phyloP scores from a whole-genome alignment of 2,888 invertebrate species.

The Megastigmus dorsalis region DNA sequence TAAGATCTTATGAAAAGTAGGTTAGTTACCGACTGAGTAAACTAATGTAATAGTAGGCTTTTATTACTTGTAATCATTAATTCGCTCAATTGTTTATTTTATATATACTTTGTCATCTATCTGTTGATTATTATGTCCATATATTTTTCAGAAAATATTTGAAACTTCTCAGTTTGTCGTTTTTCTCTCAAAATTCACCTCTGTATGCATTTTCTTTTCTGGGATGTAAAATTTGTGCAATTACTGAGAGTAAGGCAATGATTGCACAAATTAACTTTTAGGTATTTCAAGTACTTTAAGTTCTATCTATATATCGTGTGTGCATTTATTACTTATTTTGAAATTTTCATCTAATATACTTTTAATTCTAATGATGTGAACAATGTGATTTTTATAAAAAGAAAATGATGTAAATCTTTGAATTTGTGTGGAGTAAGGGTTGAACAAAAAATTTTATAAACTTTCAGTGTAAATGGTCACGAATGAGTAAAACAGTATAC shows the following conservation, averaged over 20 bases:
- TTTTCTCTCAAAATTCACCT: slow-evolving; percentile 21
- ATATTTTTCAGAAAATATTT: slow-evolving; percentile 26
- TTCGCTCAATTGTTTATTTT: slow-evolving; percentile 20
- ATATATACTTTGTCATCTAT: slow-evolving; percentile 35
- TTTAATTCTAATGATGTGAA: slow-evolving; percentile 12
- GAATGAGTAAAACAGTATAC: slow-evolving; percentile 22
- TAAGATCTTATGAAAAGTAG: slow-evolving; percentile 38
- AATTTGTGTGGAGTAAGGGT: too few relatives aligned
- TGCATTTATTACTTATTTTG: slow-evolving; percentile 19
- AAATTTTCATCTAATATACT: slow-evolving; percentile 14
- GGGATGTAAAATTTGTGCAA: slow-evolving; percentile 14
- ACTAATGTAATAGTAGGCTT: slow-evolving; percentile 39
- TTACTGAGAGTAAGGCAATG: neutral
- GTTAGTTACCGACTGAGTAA: slow-evolving; percentile 52
- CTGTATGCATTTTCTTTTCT: slow-evolving; percentile 25
- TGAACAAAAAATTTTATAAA: slow-evolving; percentile 35
- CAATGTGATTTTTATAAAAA: slow-evolving; percentile 26
- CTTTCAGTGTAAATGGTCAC: slow-evolving; percentile 18
- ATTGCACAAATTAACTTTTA: slow-evolving; percentile 7
- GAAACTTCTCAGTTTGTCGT: too few relatives aligned
- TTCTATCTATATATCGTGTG: slow-evolving; percentile 34
- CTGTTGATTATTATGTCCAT: slow-evolving; percentile 36
- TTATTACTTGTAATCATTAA: slow-evolving; percentile 39
- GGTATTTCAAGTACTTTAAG: slow-evolving; percentile 21
- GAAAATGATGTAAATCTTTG: neutral